A percentile compares a stretch with the other conserved stretches of the same genome.
phyloP scores from a whole-genome alignment of 2,888 invertebrate genomes.

The Charanyca ferruginea region DNA sequence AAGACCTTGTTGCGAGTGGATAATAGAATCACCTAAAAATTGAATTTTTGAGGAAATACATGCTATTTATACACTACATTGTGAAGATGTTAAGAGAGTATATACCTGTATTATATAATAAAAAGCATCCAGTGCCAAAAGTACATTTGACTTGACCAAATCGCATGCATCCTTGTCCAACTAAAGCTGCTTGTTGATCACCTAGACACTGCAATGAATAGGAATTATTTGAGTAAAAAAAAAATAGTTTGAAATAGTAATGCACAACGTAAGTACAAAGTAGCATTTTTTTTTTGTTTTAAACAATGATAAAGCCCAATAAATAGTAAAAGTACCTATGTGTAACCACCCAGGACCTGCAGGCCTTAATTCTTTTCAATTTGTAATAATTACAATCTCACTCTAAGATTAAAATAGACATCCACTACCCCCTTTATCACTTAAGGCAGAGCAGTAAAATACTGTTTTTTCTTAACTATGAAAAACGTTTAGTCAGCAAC shows the following conservation, averaged over 20 bases:
- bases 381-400: too few relatives aligned
- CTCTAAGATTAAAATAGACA: too few relatives aligned
- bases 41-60: conserved; percentile 5
- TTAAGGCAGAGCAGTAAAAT: too few relatives aligned
- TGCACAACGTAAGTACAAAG: neutral
- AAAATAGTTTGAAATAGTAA: neutral
- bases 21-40: conserved; percentile 92
- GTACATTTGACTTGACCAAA: conserved; percentile 98
- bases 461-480: too few relatives aligned
- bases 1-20: conserved; percentile 96
- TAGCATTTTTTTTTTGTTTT: neutral
- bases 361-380: too few relatives aligned
- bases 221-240: neutral
- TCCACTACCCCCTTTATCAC: too few relatives aligned
- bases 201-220: conserved; percentile 94
- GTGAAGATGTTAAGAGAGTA: neutral
- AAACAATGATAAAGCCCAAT: neutral
- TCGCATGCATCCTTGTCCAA: conserved; percentile 97
- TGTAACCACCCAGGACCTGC: too few relatives aligned
- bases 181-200: conserved; percentile 98
- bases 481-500: too few relatives aligned
- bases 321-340: too few relatives aligned
- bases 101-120: conserved; percentile 97
- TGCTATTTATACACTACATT: neutral
- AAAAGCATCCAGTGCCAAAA: conserved; percentile 98